Conservation (phyloP, 2,797 vertebrate species). For the Gobio occitaniae region DNA sequence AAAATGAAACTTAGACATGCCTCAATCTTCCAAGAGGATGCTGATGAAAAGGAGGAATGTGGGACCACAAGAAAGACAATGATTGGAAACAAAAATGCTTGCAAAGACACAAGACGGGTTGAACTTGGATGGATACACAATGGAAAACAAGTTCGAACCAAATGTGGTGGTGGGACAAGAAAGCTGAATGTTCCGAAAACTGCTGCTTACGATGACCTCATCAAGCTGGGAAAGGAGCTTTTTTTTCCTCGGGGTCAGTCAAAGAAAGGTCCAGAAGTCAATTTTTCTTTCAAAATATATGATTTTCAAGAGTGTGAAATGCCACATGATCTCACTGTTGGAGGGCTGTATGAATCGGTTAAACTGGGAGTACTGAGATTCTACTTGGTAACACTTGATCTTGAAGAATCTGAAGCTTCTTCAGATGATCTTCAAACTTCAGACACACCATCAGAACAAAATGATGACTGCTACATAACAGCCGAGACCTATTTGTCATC, state of each 20-base stretch:
- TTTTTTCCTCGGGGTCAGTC: neutral
- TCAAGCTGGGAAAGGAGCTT: neutral
- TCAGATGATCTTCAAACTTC: neutral
- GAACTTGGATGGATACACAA: slow-evolving; percentile 34
- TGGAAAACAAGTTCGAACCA: neutral
- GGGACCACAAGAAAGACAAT: neutral
- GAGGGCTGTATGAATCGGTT: neutral
- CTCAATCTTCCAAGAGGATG: neutral
- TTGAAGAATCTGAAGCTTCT: neutral
- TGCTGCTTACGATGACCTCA: slow-evolving; percentile 1
- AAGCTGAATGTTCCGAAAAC: neutral
- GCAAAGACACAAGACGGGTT: neutral
- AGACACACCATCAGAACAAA: neutral
- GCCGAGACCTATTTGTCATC: neutral
- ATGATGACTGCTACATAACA: neutral
- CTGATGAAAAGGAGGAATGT: neutral
- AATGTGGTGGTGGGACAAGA: slow-evolving; percentile 12
- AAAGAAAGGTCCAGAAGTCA: slow-evolving; percentile 4
- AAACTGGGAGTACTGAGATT: neutral
- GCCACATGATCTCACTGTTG: neutral
- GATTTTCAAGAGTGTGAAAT: slow-evolving; percentile 20
- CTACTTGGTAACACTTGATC: neutral
- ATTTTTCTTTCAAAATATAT: slow-evolving; percentile 1
- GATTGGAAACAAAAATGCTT: slow-evolving; percentile 6
- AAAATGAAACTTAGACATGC: neutral